Base-by-base conservation (phyloP, 2,888 invertebrate species). In the Drosophila ustulata region DNA sequence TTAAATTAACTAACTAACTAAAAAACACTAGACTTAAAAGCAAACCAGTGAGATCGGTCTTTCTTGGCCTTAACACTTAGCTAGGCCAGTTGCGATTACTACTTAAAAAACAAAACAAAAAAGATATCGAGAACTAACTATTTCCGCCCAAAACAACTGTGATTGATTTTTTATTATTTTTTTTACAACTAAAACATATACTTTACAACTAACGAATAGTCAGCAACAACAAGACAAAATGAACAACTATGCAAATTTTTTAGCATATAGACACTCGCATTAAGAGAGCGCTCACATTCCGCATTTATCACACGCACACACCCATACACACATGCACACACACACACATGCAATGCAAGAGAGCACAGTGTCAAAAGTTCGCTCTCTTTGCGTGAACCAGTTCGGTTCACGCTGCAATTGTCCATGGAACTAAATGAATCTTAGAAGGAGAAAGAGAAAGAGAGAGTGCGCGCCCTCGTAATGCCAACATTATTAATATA, bases 81-180 rank as follows among this genome's bases (percentile, higher is more conserved):
- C 64, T 82, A 74, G 74, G 68, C 66, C 61, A 78, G 64, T 69
- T 50, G 86, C 80, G 53, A 78, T 52, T 53, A 64, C 55, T 51
- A 65, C 75, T 73, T 69, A 69, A 64, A 59, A 41, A 63, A 50
- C 37, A 39, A 47, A 34, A 52, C 49, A 23, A 47, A 5, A 55
- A 69, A 69, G 56, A 67, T 11, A 34, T 56, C 68, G 64, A 76
- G 65, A 74, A 71, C 81, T 83, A 70, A 82, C 89, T 88, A 91
- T 90, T 88, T 91, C 91, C 91, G 91, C 91, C 91, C 91, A 91
- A 89, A 83, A 91, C 89, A 91, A 90, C 91, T 91, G 91, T 91
- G 91, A 91, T 91, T 90, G 90, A 91, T 88, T 89, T 85, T 83
- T 87, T 79, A 41, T 59, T 46, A 8, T 58, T 53, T 63, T 41